Conservation (phyloP, 2,113 vertebrate species). For the Chelonoidis abingdonii region DNA sequence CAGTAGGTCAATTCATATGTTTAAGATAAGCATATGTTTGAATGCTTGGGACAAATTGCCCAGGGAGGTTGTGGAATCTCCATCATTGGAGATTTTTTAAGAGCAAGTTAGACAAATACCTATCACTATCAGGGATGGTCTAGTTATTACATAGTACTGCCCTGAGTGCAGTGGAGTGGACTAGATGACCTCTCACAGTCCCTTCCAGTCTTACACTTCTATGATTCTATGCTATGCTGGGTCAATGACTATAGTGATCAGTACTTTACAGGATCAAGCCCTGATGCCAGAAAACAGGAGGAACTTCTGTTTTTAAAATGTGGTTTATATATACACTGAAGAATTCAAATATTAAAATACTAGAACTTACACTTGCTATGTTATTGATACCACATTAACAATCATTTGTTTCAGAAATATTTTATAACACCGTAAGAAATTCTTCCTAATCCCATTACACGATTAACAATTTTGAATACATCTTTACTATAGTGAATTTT, state of each 20-base stretch:
- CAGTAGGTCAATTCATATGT: not conserved
- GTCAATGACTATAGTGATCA: not conserved
- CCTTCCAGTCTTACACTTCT: not conserved
- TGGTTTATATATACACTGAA: conserved; percentile 8
- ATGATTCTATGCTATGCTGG: not conserved
- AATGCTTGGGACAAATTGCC: not conserved
- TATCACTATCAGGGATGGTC: not conserved
- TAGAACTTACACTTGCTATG: not conserved
- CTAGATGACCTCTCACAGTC: not conserved
- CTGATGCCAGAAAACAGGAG: not conserved
- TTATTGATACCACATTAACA: conserved; percentile 12
- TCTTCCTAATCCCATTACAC: conserved; percentile 19
- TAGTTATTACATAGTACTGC: not conserved
- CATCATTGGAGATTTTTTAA: not conserved
- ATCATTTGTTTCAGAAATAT: conserved; percentile 13
- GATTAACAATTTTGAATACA: conserved; percentile 1
- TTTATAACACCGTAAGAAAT: conserved; percentile 47
- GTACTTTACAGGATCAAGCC: not conserved
- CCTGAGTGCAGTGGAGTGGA: not conserved
- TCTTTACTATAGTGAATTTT: not conserved
- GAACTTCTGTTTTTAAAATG: conserved; percentile 21
- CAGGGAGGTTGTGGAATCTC: not conserved
- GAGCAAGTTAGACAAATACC: not conserved
- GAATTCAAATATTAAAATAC: not conserved
- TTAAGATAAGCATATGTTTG: not conserved